phyloP scores from a whole-genome alignment of 2,888 invertebrate genomes.

The Aspidiotus destructor region DNA sequence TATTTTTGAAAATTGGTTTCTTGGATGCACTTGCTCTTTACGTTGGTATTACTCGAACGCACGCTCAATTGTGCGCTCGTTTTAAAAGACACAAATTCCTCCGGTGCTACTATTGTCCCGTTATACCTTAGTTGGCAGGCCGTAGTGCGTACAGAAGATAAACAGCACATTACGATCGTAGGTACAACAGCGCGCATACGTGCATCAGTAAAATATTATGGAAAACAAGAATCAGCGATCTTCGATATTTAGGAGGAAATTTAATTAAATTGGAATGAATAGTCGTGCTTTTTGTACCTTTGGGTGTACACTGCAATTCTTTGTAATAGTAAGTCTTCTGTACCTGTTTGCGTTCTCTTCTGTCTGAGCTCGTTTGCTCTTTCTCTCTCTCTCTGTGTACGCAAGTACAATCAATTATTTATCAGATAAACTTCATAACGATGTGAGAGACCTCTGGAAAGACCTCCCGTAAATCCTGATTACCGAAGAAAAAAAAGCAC shows the following conservation, averaged over 20 bases:
- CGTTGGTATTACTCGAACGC: too few relatives aligned
- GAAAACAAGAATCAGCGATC: too few relatives aligned
- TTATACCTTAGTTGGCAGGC: too few relatives aligned
- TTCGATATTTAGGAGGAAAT: background rate
- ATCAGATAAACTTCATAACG: constrained; percentile 30
- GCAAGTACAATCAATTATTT: constrained; percentile 24
- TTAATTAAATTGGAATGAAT: constrained; percentile 32
- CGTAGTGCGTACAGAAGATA: too few relatives aligned
- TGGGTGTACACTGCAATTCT: background rate
- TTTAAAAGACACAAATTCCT: too few relatives aligned
- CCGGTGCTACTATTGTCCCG: too few relatives aligned
- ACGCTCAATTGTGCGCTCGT: too few relatives aligned
- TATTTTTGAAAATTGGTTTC: too few relatives aligned
- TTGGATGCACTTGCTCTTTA: too few relatives aligned
- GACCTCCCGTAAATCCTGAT: constrained; percentile 29
- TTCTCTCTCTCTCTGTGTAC: background rate
- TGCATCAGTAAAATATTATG: too few relatives aligned
- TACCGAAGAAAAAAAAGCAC: constrained; percentile 21
- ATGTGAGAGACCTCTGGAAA: constrained; percentile 16
- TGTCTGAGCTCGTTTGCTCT: background rate
- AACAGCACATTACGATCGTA: too few relatives aligned
- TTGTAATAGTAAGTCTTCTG: constrained; percentile 1
- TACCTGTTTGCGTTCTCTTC: constrained; percentile 24
- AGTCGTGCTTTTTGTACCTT: constrained; percentile 19
- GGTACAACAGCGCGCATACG: too few relatives aligned